Base-by-base conservation (phyloP, 2,797 vertebrate species). In the Sphenopsis melanotis region DNA sequence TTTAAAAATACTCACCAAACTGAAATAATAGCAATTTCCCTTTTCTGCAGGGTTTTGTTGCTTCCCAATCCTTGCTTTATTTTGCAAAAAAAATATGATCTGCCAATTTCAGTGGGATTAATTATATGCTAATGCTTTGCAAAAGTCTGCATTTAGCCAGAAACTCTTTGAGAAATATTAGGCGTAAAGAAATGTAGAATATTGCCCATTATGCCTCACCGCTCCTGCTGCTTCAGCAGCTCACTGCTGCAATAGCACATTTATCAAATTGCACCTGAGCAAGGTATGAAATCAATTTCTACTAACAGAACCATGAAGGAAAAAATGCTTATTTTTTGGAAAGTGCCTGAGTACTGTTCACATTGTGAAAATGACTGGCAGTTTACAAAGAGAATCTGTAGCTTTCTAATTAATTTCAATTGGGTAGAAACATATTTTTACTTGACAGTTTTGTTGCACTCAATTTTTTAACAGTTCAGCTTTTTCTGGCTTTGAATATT, bases 321-420 rank as follows among this genome's bases (percentile, higher is more conserved):
- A 84, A 82, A 79, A 78, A n/a, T 27, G 34, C 14, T 68, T 84
- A 32, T 77, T 74, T 92, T 69, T n/a, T 59, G 52, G 47, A 63
- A 80, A 87, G 34, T 20, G 17, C 21, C 22, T 36, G 15, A 46
- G 23, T 57, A 36, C 50, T 74, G 10, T 74, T 83, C 52, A 42
- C 53, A 30, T 49, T 80, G 68, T 65, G 56, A 77, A 87, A 91
- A 55, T 70, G 60, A 70, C 50, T 70, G 49, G 24, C 44, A 85
- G 37, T 19, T 87, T 63, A 49, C 46, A 83, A 88, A 90, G 36
- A 39, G 59, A 77, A 83, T 30, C 30, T 64, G 17, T 26, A 68
- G 69, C 30, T 85, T 87, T 60, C 14, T 77, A 91, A 94, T 89
- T 94, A 85, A 91, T 95, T 93, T 95, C 70, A 74, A 41, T 74